These are phyloP conservation scores for Eulemur macaco DNA, from an alignment of 2,113 vertebrate genomes.

Conservation along the genomic window DNA sequence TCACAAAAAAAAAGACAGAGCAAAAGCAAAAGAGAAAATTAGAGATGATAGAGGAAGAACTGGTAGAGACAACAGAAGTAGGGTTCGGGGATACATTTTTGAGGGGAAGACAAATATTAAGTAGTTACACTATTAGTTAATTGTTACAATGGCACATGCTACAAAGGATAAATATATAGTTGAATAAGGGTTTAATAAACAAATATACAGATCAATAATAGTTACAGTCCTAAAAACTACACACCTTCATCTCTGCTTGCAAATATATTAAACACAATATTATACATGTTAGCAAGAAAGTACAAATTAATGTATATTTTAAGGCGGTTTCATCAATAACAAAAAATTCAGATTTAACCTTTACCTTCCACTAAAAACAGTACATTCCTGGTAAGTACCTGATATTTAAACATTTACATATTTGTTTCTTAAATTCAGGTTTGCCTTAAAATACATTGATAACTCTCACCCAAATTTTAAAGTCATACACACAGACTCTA, in stretches of 20 bases:
- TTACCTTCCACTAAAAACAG: slow-evolving; percentile 38
- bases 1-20: not conserved
- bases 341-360: not conserved
- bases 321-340: not conserved
- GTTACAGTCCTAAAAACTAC: not conserved
- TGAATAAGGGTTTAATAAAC: not conserved
- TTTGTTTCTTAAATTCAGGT: not conserved
- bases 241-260: not conserved
- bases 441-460: not conserved
- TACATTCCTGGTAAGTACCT: not conserved
- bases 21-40: not conserved
- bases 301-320: not conserved
- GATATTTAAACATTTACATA: slow-evolving; percentile 21
- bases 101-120: not conserved
- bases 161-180: not conserved
- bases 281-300: not conserved
- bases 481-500: not conserved
- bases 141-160: not conserved
- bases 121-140: not conserved
- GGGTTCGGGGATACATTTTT: not conserved
- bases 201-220: not conserved
- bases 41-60: not conserved
- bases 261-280: not conserved
- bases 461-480: slow-evolving; percentile 30
- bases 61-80: not conserved